Evolutionary conservation across 2,888 invertebrate species (phyloP).

Genomic region (Cotesia congregata): DNA sequence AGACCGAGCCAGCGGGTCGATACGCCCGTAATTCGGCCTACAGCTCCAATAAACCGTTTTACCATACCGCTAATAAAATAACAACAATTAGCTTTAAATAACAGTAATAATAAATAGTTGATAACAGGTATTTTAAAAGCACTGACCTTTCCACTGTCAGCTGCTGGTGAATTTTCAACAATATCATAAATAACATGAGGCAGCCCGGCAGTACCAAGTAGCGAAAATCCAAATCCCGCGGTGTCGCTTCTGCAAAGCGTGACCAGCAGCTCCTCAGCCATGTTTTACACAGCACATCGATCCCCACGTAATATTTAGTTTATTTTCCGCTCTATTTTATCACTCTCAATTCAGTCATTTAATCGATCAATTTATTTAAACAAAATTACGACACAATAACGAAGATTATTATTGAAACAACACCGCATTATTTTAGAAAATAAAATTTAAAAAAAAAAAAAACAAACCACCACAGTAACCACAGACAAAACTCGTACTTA

Average conservation of each 20-base stretch:
- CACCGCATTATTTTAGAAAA: background rate
- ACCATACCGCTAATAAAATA: slow-evolving; percentile 13
- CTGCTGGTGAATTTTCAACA: slow-evolving; percentile 93
- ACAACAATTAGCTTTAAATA: background rate
- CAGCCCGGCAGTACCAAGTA: slow-evolving; percentile 90
- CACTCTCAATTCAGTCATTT: background rate
- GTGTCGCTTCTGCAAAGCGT: slow-evolving; percentile 89
- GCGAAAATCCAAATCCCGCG: slow-evolving; percentile 91
- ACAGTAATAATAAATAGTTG: slow-evolving; percentile 9
- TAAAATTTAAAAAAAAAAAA: background rate
- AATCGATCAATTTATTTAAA: background rate
- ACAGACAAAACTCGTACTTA: background rate
- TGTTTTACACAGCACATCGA: slow-evolving; percentile 69
- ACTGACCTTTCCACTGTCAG: slow-evolving; percentile 89
- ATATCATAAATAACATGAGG: slow-evolving; percentile 95
- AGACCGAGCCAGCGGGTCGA: slow-evolving; percentile 36
- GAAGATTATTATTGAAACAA: slow-evolving; percentile 5
- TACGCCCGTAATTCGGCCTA: slow-evolving; percentile 31
- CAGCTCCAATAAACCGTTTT: slow-evolving; percentile 11
- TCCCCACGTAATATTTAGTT: slow-evolving; percentile 37
- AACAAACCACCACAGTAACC: background rate
- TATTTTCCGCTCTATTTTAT: background rate
- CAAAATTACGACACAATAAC: background rate
- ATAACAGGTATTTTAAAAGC: background rate
- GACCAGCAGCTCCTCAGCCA: slow-evolving; percentile 92